These are phyloP conservation scores for Xestia ashworthii DNA, from an alignment of 2,888 invertebrate genomes.

Conservation along the genomic window DNA sequence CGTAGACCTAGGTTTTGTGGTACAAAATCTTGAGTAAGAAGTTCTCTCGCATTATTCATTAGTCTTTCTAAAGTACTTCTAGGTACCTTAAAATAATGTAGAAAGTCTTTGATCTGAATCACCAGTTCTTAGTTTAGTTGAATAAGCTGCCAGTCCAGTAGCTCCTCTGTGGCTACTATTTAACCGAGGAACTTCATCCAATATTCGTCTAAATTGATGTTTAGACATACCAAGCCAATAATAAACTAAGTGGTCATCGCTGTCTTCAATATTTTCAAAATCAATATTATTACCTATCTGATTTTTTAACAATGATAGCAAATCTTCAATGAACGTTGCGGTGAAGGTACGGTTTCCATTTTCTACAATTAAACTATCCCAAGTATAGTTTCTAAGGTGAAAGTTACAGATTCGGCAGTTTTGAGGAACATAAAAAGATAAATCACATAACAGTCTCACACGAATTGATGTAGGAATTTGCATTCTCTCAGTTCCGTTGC, in stretches of 20 bases:
- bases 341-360: conserved; percentile 26
- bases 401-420: conserved; percentile 15
- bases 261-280: conserved; percentile 36
- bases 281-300: conserved; percentile 31
- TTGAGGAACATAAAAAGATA: conserved; percentile 13
- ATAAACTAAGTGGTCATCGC: conserved; percentile 4
- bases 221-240: conserved; percentile 18
- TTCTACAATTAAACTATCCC: conserved; percentile 19
- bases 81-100: conserved; percentile 25
- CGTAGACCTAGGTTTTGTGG: background rate
- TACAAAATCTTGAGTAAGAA: conserved; percentile 9
- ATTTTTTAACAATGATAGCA: conserved; percentile 22
- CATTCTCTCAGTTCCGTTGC: too few relatives aligned
- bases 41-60: conserved; percentile 19
- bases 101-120: conserved; percentile 31
- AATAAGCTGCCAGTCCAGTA: conserved; percentile 25
- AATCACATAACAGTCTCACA: conserved; percentile 11
- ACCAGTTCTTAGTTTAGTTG: conserved; percentile 25
- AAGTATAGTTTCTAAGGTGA: background rate
- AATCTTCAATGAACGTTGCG: conserved; percentile 22
- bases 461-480: too few relatives aligned
- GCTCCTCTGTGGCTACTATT: conserved; percentile 3
- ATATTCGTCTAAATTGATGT: conserved; percentile 24
- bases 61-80: conserved; percentile 26
- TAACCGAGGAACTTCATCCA: conserved; percentile 8